These are phyloP conservation scores for Chrysaora quinquecirrha DNA, from an alignment of 30 jellyfish, hydroid and myxozoan species.

Conservation along the genomic window DNA sequence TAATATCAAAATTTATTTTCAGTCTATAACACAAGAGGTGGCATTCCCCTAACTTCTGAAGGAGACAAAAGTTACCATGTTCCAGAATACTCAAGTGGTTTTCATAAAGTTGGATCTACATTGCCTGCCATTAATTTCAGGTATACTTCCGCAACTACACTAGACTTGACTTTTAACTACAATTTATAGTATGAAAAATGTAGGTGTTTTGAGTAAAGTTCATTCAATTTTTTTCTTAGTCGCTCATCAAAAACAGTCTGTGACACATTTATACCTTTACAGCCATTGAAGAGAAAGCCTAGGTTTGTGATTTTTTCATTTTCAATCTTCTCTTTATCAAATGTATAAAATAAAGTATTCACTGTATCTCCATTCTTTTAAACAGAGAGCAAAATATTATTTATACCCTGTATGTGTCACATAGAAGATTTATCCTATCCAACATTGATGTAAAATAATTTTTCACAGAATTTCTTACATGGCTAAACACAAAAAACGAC, in stretches of 20 bases:
- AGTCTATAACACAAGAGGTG: conserved; percentile 68
- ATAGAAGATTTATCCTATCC: too few relatives aligned
- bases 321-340: too few relatives aligned
- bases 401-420: too few relatives aligned
- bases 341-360: too few relatives aligned
- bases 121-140: conserved; percentile 85
- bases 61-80: conserved; percentile 84
- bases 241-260: conserved; percentile 53
- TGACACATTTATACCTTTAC: conserved; percentile 79
- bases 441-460: too few relatives aligned
- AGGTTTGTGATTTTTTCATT: conserved; percentile 49
- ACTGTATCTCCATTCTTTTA: too few relatives aligned
- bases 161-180: too few relatives aligned
- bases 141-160: too few relatives aligned
- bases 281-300: conserved; percentile 56
- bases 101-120: conserved; percentile 85
- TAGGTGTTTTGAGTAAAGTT: too few relatives aligned
- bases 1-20: too few relatives aligned
- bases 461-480: conserved; percentile 25
- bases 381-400: too few relatives aligned
- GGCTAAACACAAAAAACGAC: conserved; percentile 7
- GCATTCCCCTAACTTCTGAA: conserved; percentile 52
- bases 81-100: conserved; percentile 80
- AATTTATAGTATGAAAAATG: too few relatives aligned
- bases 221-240: conserved; percentile 41